Base-by-base conservation (phyloP, 2,113 vertebrate species). In the Fulica atra region DNA sequence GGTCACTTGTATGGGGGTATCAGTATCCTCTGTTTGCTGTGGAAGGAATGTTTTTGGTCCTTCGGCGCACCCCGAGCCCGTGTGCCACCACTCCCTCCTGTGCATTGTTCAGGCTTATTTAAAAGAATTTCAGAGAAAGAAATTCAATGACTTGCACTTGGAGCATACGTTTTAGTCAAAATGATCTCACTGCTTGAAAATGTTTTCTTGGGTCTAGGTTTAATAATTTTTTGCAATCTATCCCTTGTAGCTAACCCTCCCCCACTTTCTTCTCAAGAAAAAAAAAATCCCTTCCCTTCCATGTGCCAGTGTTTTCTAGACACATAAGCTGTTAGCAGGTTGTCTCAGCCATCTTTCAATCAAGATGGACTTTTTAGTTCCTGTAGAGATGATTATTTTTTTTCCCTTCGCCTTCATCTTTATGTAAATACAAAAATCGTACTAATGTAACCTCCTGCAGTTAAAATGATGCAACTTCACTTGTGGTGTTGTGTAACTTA, bases 361-460 rank as follows among this genome's bases (percentile, higher is more conserved):
- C 96, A 96, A 95, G 95, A 95, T 95, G 91, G 92, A 95, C 93
- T 95, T 96, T 93, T 96, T 91, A 89, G 92, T 96, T 96, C 92
- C 92, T 93, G 66, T 65, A 44, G 70, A 88, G 93, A 46, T 46
- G 57, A 92, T 93, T 94, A 65, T 66, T 71, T 92, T 86, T 56
- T 85, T 92, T 81, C 36, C 38, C 64, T 48, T 86, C 33, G 6
- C 50, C 59, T 96, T 92, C 89, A 87, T 96, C 95, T 97, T 95
- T 94, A 95, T 95, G 86, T 95, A 95, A 94, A 95, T 92, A 93
- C 80, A 69, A 64, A 88, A 97, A 78, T 69, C 8, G 66, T 96
- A 94, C 93, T 88, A 86, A 96, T 95, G 96, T 95, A 96, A 96
- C 92, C 95, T 93, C 77, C 66, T 61, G 80, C 46, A 81, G 65